These are phyloP conservation scores for Equus przewalskii DNA, from an alignment of 2,113 vertebrate species.

Conservation along the genomic window DNA sequence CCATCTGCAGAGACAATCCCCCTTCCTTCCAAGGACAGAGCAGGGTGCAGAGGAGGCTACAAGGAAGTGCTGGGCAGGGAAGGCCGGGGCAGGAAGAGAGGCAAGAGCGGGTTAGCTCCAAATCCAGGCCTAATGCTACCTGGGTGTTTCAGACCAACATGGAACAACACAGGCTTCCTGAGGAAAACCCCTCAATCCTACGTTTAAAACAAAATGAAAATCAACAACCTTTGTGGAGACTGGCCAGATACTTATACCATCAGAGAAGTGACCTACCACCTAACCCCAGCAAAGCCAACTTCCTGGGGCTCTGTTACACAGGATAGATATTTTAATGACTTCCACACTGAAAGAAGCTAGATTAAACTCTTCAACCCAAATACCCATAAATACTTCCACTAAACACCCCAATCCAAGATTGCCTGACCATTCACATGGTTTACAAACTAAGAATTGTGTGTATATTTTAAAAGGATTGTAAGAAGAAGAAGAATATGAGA, in stretches of 20 bases:
- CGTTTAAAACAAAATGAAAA: neutral
- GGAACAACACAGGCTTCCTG: neutral
- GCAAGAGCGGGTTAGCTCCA: neutral
- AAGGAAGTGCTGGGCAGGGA: neutral
- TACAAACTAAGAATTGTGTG: neutral
- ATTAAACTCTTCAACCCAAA: neutral
- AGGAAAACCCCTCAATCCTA: neutral
- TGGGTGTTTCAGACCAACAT: neutral
- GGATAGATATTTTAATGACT: neutral
- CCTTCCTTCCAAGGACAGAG: neutral
- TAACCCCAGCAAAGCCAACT: neutral
- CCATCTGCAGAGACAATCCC: neutral
- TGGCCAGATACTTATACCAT: neutral
- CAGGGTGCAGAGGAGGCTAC: neutral
- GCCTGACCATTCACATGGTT: neutral
- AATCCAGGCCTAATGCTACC: neutral
- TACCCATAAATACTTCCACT: neutral
- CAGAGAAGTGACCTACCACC: neutral
- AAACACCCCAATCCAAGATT: neutral
- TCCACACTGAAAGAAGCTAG: neutral
- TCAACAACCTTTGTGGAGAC: neutral
- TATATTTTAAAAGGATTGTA: neutral
- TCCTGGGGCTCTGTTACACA: neutral
- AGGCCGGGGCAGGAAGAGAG: neutral
- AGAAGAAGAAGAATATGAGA: neutral